Conservation (phyloP, 2,888 invertebrate genomes). For the Acleris laterana region DNA sequence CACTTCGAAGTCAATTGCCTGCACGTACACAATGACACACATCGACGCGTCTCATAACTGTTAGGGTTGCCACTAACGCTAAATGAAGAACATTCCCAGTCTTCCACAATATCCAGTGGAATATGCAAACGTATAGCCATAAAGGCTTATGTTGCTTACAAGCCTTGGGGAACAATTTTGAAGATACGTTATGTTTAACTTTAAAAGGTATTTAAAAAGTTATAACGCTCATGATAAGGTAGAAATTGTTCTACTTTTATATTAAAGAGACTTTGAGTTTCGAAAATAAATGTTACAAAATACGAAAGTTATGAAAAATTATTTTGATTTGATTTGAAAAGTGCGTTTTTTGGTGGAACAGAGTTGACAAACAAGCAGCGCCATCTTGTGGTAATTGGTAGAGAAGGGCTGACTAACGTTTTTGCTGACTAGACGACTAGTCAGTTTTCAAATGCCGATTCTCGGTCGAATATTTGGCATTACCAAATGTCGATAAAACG, state of each 20-base stretch:
- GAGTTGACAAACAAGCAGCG: too few species aligned
- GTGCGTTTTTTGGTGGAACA: too few species aligned
- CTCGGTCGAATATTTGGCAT: too few species aligned
- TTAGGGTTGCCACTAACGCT: constrained; percentile 18
- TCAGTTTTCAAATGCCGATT: too few species aligned
- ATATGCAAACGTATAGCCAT: constrained; percentile 16
- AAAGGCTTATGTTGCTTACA: constrained; percentile 11
- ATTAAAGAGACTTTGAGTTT: too few species aligned
- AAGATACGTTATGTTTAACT: constrained; percentile 6
- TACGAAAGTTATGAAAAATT: too few species aligned
- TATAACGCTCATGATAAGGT: constrained; percentile 5
- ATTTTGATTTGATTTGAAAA: too few species aligned
- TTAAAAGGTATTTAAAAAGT: constrained; percentile 16
- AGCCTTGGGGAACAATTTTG: constrained; percentile 11
- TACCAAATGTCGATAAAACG: too few species aligned
- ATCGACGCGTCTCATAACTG: constrained; percentile 10
- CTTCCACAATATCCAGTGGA: constrained; percentile 5
- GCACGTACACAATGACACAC: constrained; percentile 7
- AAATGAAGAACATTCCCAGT: constrained; percentile 16
- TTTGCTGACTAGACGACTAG: too few species aligned
- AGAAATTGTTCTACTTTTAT: neutral
- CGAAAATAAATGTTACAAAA: too few species aligned
- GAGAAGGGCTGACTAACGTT: too few species aligned
- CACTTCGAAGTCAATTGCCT: neutral
- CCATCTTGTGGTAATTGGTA: too few species aligned